Conservation (phyloP, 2,113 vertebrate genomes). For the Turnix velox region DNA sequence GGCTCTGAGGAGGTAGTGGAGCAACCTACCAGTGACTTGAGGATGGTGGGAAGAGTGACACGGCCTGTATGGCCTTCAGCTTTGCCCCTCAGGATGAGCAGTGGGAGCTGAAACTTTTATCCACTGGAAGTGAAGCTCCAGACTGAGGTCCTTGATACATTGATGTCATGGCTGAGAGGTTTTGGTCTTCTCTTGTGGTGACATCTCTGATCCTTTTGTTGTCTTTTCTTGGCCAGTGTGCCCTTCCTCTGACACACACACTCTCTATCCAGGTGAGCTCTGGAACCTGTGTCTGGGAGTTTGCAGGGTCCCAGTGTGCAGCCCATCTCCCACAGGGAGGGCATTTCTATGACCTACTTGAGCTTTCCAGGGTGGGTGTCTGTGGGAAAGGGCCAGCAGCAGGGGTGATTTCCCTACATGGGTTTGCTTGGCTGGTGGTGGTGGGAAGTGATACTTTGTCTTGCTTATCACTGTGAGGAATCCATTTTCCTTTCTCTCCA, state of each 20-base stretch:
- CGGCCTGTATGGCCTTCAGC: background rate
- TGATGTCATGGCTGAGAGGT: background rate
- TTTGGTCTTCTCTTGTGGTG: background rate
- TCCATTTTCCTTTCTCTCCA: conserved; percentile 21
- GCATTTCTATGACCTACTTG: background rate
- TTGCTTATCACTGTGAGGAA: background rate
- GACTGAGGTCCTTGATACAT: background rate
- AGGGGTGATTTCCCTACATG: background rate
- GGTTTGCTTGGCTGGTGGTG: background rate
- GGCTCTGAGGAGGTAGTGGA: background rate
- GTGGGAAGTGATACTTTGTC: background rate
- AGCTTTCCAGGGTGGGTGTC: background rate
- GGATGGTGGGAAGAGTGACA: background rate
- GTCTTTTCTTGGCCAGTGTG: background rate
- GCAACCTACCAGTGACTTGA: background rate
- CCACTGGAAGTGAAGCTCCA: background rate
- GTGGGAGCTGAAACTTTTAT: background rate
- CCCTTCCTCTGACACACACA: background rate
- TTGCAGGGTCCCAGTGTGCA: background rate
- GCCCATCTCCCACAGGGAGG: background rate
- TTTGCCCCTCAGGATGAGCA: background rate
- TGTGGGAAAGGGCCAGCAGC: background rate
- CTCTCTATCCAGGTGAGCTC: background rate
- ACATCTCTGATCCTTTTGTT: background rate
- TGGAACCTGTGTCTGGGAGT: background rate